These are phyloP conservation scores for Teleopsis dalmanni DNA, from an alignment of 1,140 invertebrate genomes.

Conservation along the genomic window DNA sequence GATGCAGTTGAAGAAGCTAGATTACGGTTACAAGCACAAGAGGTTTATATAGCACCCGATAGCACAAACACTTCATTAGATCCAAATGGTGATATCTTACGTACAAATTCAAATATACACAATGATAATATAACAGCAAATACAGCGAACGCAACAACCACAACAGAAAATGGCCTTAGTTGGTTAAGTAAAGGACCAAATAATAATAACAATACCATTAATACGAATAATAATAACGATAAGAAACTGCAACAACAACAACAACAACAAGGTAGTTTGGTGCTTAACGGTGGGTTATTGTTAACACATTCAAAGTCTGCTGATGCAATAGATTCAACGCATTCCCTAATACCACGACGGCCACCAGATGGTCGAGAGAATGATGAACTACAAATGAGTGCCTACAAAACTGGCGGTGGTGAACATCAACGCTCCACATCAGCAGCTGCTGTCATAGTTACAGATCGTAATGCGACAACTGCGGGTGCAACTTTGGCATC, in stretches of 20 bases:
- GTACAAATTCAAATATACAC: not conserved
- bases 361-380: constrained; percentile 73
- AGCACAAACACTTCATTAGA: constrained; percentile 10
- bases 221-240: constrained; percentile 13
- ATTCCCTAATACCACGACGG: constrained; percentile 36
- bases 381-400: constrained; percentile 48
- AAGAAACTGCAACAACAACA: constrained; percentile 12
- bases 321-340: constrained; percentile 20
- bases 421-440: constrained; percentile 32
- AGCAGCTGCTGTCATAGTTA: constrained; percentile 32
- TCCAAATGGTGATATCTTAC: constrained; percentile 2
- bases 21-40: constrained; percentile 58
- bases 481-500: constrained; percentile 46
- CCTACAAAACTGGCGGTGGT: constrained; percentile 22
- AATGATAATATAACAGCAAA: not conserved
- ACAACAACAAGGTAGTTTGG: constrained; percentile 12
- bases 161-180: not conserved
- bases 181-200: constrained; percentile 11
- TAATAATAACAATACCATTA: constrained; percentile 21
- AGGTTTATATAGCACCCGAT: constrained; percentile 43
- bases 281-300: not conserved
- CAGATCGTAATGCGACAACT: constrained; percentile 22
- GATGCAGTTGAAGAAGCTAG: constrained; percentile 89
- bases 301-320: constrained; percentile 7
- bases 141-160: not conserved